A percentile compares a stretch with the other conserved stretches of the same genome.
Conservation (phyloP, 1,140 invertebrate genomes). For the Diploscapter pachys region DNA sequence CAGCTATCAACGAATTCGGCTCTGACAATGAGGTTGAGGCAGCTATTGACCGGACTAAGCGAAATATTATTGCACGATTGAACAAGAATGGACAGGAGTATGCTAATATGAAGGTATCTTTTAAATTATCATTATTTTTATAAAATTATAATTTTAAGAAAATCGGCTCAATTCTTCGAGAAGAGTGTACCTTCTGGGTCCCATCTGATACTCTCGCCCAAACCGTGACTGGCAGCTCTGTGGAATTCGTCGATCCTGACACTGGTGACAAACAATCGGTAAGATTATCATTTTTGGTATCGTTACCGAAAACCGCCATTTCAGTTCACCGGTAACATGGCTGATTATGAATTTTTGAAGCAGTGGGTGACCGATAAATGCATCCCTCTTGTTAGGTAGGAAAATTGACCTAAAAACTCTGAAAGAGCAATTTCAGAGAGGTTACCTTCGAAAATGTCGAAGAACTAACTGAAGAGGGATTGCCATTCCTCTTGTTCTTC, state of each 20-base stretch:
- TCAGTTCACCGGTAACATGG: conserved; percentile 61
- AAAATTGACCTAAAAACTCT: too few species aligned
- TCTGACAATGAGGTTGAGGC: conserved; percentile 39
- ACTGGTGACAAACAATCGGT: conserved; percentile 54
- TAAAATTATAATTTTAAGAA: conserved; percentile 38
- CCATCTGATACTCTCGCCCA: conserved; percentile 40
- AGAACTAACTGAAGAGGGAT: conserved; percentile 88
- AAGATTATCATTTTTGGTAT: conserved; percentile 1
- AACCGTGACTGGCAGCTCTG: conserved; percentile 43
- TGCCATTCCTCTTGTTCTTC: conserved; percentile 96
- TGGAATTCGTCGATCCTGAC: conserved; percentile 51
- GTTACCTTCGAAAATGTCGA: conserved; percentile 99
- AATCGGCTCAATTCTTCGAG: conserved; percentile 49
- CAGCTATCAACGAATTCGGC: conserved; percentile 53
- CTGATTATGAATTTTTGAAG: conserved; percentile 65
- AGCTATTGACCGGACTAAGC: conserved; percentile 45
- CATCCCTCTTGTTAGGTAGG: conserved; percentile 64
- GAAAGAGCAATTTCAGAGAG: conserved; percentile 64
- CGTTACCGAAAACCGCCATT: conserved; percentile 17
- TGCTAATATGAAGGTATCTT: conserved; percentile 28
- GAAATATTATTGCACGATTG: conserved; percentile 55
- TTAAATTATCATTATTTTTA: too few species aligned
- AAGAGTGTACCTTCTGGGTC: conserved; percentile 55
- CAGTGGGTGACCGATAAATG: conserved; percentile 82
- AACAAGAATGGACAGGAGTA: conserved; percentile 51